Evolutionary conservation across 37 sponge, comb jelly and placozoan species (phyloP).

Genomic region (Diacarnus erythraeanus): DNA sequence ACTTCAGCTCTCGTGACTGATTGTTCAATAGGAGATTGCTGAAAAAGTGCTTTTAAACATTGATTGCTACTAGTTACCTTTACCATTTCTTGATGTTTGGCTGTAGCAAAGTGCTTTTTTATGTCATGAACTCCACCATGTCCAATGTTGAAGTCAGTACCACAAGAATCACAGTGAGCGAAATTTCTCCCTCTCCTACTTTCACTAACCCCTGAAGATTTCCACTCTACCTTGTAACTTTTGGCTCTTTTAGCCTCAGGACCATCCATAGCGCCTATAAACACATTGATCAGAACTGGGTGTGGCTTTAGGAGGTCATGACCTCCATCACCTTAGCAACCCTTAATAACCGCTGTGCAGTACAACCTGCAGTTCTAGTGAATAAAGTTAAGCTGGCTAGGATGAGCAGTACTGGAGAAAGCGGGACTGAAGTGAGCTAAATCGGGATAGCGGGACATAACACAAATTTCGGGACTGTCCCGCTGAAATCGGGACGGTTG

Average conservation of each 20-base stretch:
- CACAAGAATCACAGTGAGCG: constrained; percentile 8
- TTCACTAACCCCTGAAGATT: neutral
- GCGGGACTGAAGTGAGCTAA: no score
- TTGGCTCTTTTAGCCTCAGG: constrained; percentile 1
- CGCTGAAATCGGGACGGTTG: no score
- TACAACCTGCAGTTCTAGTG: no score
- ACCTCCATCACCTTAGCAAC: no score
- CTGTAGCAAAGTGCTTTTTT: constrained; percentile 16
- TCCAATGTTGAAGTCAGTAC: constrained; percentile 1
- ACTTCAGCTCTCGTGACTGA: constrained; percentile 14
- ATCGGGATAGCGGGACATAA: no score
- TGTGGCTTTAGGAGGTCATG: no score
- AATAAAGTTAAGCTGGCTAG: no score
- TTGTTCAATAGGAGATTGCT: constrained; percentile 12
- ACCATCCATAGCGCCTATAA: no score
- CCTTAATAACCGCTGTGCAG: no score
- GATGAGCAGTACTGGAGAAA: no score
- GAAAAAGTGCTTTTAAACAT: neutral
- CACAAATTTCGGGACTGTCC: no score
- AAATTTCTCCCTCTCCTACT: constrained; percentile 2
- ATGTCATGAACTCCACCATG: constrained; percentile 15
- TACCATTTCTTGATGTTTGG: constrained; percentile 17
- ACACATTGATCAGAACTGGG: no score
- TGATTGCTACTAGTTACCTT: neutral
- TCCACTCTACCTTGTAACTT: constrained; percentile 11